phyloP scores from a whole-genome alignment of 2,113 vertebrate species.

The Hyperopisus bebe region DNA sequence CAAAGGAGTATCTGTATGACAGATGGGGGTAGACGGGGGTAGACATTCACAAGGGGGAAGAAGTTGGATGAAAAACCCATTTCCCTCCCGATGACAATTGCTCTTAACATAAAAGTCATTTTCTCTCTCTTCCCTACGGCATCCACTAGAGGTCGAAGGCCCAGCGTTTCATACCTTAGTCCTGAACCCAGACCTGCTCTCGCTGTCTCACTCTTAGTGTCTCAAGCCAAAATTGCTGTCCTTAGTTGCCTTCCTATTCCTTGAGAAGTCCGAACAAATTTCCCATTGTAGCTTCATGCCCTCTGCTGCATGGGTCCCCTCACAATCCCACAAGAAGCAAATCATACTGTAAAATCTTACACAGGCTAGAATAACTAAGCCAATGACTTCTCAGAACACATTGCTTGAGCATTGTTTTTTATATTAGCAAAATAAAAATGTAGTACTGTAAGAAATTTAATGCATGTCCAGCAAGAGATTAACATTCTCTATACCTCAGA shows the following conservation, averaged over 20 bases:
- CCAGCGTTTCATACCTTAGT: not conserved
- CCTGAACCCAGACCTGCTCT: not conserved
- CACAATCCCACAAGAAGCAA: not conserved
- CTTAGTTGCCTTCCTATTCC: not conserved
- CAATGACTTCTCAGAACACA: not conserved
- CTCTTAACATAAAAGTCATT: not conserved
- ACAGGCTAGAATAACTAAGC: not conserved
- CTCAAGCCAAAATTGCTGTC: not conserved
- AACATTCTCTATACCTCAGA: not conserved
- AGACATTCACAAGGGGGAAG: not conserved
- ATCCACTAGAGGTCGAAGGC: not conserved
- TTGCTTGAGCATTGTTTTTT: not conserved
- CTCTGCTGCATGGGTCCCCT: not conserved
- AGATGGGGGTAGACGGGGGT: not conserved
- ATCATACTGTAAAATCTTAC: not conserved
- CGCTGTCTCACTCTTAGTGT: not conserved
- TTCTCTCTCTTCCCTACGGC: not conserved
- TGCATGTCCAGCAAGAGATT: not conserved
- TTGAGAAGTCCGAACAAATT: not conserved
- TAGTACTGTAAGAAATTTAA: not conserved
- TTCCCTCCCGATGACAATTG: not conserved
- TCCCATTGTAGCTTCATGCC: not conserved
- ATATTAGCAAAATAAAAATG: not conserved
- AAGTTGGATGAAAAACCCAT: not conserved
- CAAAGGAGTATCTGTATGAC: not conserved